Conservation (phyloP, 2,797 vertebrate species). For the Amphiprion clarkii region DNA sequence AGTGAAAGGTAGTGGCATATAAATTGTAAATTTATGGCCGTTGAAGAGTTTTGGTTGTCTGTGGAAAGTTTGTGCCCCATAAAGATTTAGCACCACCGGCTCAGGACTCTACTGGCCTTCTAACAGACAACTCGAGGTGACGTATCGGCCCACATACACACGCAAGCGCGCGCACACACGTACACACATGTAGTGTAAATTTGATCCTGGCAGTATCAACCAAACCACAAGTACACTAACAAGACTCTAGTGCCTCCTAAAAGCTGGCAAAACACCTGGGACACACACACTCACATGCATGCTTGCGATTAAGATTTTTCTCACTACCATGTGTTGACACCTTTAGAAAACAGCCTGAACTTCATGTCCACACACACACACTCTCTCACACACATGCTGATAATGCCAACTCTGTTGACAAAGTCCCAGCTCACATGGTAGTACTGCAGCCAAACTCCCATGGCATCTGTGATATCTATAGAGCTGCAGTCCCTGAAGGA, state of each 20-base stretch:
- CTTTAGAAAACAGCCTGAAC: constrained; percentile 31
- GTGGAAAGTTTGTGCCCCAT: constrained; percentile 42
- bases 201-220: constrained; percentile 26
- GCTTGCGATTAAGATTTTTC: constrained; percentile 21
- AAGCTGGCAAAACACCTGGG: constrained; percentile 33
- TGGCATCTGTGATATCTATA: constrained; percentile 64
- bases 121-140: constrained; percentile 35
- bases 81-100: constrained; percentile 47
- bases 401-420: constrained; percentile 50
- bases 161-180: constrained; percentile 4
- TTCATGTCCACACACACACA: constrained; percentile 7
- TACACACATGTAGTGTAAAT: constrained; percentile 27
- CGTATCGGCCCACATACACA: constrained; percentile 23
- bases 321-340: constrained; percentile 22
- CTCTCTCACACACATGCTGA: constrained; percentile 9
- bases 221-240: constrained; percentile 16
- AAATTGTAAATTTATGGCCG: constrained; percentile 53
- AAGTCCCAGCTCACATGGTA: constrained; percentile 45
- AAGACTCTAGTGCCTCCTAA: constrained; percentile 21
- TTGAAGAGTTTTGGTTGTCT: constrained; percentile 46
- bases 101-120: constrained; percentile 29
- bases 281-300: constrained; percentile 8
- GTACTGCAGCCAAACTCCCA: constrained; percentile 49
- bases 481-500: constrained; percentile 52
- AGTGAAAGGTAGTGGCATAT: constrained; percentile 28